Evolutionary conservation across 2,888 invertebrate species (phyloP).

Genomic region (Oxyscelio sp.): DNA sequence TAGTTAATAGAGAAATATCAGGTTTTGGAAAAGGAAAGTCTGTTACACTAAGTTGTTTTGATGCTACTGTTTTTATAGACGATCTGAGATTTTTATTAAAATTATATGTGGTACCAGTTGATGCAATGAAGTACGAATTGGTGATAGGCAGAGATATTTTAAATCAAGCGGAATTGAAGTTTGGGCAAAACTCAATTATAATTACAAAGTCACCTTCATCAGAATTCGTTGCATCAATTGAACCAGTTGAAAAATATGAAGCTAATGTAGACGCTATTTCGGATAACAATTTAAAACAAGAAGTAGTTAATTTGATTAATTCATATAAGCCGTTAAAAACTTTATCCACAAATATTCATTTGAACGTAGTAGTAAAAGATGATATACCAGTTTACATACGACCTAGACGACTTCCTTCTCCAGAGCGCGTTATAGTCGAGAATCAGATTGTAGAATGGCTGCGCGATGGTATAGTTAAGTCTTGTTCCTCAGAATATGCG

Average conservation of each 20-base stretch:
- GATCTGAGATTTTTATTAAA: conserved; percentile 11
- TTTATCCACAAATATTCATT: conserved; percentile 3
- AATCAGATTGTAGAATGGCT: not conserved
- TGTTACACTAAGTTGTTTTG: conserved; percentile 7
- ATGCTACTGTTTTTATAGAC: conserved; percentile 19
- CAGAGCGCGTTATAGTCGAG: not conserved
- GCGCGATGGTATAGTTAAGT: not conserved
- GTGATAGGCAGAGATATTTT: conserved; percentile 31
- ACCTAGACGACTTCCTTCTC: conserved; percentile 8
- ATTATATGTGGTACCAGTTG: conserved; percentile 28
- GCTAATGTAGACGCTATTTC: not conserved
- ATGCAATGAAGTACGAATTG: conserved; percentile 27
- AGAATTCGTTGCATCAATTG: not conserved
- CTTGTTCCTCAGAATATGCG: not conserved
- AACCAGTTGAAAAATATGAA: not conserved
- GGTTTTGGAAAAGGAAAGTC: conserved; percentile 33
- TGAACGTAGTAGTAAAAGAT: not conserved
- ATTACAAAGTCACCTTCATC: not conserved
- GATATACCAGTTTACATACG: conserved; percentile 12
- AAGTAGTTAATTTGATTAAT: not conserved
- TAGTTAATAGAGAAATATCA: not conserved
- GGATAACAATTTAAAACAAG: not conserved
- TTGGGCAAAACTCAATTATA: not conserved
- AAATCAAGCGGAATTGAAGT: conserved; percentile 15
- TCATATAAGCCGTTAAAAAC: conserved; percentile 8